Percentiles rank a stretch among this genome's conserved stretches.
phyloP scores from a whole-genome alignment of 64 coral and sea anemone species.

The Actinia equina region DNA sequence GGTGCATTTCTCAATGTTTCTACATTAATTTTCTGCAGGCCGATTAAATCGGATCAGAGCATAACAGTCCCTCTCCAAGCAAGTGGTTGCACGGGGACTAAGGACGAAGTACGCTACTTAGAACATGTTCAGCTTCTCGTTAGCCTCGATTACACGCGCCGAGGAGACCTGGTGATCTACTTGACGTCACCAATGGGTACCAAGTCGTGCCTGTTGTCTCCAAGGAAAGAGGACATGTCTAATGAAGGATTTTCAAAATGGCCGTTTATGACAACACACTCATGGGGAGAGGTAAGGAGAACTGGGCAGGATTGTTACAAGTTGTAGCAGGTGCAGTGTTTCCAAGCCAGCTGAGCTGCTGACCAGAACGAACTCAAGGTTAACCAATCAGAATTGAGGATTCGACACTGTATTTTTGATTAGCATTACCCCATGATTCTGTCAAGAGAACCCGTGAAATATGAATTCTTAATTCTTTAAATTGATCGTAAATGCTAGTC shows the following conservation, averaged over 20 bases:
- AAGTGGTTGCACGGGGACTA: slow-evolving; percentile 76
- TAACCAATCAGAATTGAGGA: no score
- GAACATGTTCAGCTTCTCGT: slow-evolving; percentile 93
- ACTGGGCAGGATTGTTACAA: no score
- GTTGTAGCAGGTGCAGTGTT: no score
- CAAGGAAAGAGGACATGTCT: slow-evolving; percentile 87
- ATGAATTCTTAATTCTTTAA: no score
- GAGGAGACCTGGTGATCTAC: slow-evolving; percentile 82
- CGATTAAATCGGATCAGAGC: slow-evolving; percentile 59
- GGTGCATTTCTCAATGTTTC: neutral
- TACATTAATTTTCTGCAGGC: slow-evolving; percentile 8
- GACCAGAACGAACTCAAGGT: no score
- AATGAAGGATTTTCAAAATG: slow-evolving; percentile 98
- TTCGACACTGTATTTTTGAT: no score
- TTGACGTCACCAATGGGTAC: slow-evolving; percentile 98
- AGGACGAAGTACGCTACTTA: slow-evolving; percentile 79
- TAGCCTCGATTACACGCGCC: slow-evolving; percentile 84
- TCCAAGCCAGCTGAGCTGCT: no score
- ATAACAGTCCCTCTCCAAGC: slow-evolving; percentile 85
- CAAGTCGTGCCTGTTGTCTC: slow-evolving; percentile 87
- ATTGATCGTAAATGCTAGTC: no score
- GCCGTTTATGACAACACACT: slow-evolving; percentile 99
- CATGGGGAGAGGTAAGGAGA: slow-evolving; percentile 80
- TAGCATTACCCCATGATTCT: no score
- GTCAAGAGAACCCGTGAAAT: no score